phyloP scores from a whole-genome alignment of 2,797 vertebrate genomes.

The Sarcophilus harrisii region DNA sequence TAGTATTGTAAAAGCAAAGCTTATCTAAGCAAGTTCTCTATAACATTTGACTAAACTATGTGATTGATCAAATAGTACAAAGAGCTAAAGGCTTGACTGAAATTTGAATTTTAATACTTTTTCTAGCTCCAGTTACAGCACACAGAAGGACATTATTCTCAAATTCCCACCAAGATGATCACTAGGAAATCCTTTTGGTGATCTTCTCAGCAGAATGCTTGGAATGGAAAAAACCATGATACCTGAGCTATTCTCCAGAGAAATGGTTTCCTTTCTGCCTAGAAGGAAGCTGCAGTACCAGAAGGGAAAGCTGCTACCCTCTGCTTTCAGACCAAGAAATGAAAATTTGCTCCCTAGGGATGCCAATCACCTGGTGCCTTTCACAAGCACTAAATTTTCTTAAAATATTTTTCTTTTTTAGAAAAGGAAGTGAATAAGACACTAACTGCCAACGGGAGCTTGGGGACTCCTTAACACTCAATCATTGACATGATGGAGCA shows the following conservation, averaged over 20 bases:
- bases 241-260: constrained; percentile 12
- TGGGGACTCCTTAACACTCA: constrained; percentile 63
- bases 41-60: constrained; percentile 41
- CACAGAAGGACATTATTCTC: constrained; percentile 1
- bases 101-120: constrained; percentile 26
- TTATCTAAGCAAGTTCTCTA: constrained; percentile 43
- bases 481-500: constrained; percentile 58
- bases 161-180: constrained; percentile 23
- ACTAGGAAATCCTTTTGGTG: constrained; percentile 3
- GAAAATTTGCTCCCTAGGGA: constrained; percentile 8
- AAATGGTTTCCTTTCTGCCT: constrained; percentile 2
- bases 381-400: constrained; percentile 48
- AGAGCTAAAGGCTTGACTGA: constrained; percentile 32
- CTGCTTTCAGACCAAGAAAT: constrained; percentile 38
- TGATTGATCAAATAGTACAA: constrained; percentile 22
- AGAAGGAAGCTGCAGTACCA: constrained; percentile 32
- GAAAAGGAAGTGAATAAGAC: constrained; percentile 64
- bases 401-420: constrained; percentile 69
- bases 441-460: constrained; percentile 50
- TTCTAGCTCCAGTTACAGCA: constrained; percentile 19
- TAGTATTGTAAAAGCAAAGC: background rate
- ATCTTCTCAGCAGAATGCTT: constrained; percentile 8
- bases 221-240: constrained; percentile 19
- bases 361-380: constrained; percentile 22
- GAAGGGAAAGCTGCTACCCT: constrained; percentile 4